Conservation (phyloP, 2,113 vertebrate genomes). For the Mirza zaza region DNA sequence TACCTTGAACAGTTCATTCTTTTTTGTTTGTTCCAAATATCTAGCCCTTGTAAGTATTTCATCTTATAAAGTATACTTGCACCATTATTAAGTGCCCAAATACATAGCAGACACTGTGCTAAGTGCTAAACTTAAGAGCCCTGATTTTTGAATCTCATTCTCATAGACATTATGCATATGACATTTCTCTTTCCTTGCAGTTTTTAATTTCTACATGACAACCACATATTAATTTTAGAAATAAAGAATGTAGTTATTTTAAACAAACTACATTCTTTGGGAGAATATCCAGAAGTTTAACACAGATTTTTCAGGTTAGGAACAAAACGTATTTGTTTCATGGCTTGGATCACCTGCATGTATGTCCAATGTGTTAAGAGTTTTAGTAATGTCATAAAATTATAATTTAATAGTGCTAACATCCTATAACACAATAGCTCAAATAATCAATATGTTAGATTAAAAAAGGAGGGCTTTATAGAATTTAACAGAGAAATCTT, state of each 20-base stretch:
- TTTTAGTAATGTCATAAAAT: slow-evolving; percentile 34
- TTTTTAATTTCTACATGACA: slow-evolving; percentile 41
- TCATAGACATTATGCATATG: not conserved
- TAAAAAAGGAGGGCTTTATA: not conserved
- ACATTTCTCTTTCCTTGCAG: not conserved
- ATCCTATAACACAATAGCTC: not conserved
- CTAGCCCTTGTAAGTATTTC: not conserved
- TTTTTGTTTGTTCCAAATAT: not conserved
- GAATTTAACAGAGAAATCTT: slow-evolving; percentile 1
- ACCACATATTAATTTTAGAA: slow-evolving; percentile 25
- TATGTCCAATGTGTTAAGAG: not conserved
- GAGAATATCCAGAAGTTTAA: not conserved
- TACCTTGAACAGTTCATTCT: not conserved
- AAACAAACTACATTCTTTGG: slow-evolving; percentile 22
- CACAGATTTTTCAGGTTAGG: slow-evolving; percentile 9
- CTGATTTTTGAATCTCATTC: not conserved
- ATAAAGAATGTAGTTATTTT: not conserved
- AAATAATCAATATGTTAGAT: slow-evolving; percentile 14
- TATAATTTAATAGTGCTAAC: not conserved
- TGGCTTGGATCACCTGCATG: not conserved
- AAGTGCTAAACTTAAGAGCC: not conserved
- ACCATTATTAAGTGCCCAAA: not conserved
- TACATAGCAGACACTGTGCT: not conserved
- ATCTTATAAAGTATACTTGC: not conserved
- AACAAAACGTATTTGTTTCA: slow-evolving; percentile 26